phyloP scores from a whole-genome alignment of 2,888 invertebrate genomes.

The Mactromeris polynyma region DNA sequence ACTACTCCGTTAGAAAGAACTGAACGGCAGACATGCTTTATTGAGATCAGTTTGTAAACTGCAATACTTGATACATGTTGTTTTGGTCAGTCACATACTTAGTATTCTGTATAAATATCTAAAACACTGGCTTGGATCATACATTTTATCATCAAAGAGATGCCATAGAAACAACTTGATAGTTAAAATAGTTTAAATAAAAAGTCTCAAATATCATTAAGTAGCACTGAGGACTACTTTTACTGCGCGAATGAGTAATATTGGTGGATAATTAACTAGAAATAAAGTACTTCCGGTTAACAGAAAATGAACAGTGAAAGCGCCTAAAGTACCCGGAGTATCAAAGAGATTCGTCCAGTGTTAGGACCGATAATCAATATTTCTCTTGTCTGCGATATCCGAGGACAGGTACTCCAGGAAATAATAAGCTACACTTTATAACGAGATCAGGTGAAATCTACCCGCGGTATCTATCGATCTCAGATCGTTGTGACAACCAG shows the following conservation, averaged over 20 bases:
- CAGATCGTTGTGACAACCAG: constrained; percentile 1
- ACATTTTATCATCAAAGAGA: too few species aligned
- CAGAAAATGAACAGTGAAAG: constrained; percentile 5
- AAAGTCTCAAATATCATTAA: too few species aligned
- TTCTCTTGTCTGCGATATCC: not conserved
- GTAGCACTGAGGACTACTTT: too few species aligned
- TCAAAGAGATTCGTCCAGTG: not conserved
- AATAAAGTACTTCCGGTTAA: constrained; percentile 1
- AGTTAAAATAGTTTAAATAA: too few species aligned
- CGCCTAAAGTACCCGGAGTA: not conserved
- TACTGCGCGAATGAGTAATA: not conserved
- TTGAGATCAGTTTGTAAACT: too few species aligned
- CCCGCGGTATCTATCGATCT: not conserved
- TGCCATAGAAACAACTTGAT: too few species aligned
- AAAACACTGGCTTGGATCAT: too few species aligned
- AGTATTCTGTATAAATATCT: too few species aligned
- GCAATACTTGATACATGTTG: too few species aligned
- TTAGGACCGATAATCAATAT: not conserved
- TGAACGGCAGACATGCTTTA: too few species aligned
- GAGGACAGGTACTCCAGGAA: not conserved
- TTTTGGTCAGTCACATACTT: too few species aligned
- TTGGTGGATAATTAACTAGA: not conserved
- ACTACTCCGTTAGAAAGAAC: too few species aligned
- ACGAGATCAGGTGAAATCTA: not conserved
- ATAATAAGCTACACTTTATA: not conserved